Conservation (phyloP, 2,113 vertebrate genomes). For the Ctenomys sociabilis region DNA sequence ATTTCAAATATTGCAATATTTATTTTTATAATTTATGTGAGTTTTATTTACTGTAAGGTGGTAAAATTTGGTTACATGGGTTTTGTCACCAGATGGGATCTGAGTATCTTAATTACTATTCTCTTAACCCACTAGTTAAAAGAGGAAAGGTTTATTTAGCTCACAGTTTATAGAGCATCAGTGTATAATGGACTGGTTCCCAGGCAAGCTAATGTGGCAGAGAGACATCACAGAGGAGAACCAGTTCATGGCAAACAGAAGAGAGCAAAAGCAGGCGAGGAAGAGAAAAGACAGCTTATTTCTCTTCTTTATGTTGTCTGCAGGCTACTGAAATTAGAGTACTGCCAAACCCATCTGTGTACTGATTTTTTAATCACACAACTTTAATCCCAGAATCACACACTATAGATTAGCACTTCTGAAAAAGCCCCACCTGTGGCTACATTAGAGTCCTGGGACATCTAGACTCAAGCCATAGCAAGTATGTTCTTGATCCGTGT, state of each 20-base stretch:
- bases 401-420: not conserved
- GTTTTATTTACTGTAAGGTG: not conserved
- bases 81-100: not conserved
- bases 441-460: not conserved
- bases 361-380: not conserved
- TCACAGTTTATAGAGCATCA: not conserved
- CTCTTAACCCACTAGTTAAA: not conserved
- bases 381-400: not conserved
- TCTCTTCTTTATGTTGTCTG: not conserved
- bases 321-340: not conserved
- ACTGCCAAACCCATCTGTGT: not conserved
- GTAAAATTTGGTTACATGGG: not conserved
- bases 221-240: not conserved
- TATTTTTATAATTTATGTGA: not conserved
- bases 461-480: not conserved
- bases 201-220: not conserved
- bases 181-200: not conserved
- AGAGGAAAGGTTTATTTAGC: not conserved
- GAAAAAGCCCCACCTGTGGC: not conserved
- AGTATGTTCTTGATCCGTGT: not conserved
- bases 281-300: not conserved
- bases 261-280: not conserved
- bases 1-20: not conserved
- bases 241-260: not conserved
- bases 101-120: not conserved